Base-by-base conservation (phyloP, 2,797 vertebrate species). In the Sylvilagus floridanus region DNA sequence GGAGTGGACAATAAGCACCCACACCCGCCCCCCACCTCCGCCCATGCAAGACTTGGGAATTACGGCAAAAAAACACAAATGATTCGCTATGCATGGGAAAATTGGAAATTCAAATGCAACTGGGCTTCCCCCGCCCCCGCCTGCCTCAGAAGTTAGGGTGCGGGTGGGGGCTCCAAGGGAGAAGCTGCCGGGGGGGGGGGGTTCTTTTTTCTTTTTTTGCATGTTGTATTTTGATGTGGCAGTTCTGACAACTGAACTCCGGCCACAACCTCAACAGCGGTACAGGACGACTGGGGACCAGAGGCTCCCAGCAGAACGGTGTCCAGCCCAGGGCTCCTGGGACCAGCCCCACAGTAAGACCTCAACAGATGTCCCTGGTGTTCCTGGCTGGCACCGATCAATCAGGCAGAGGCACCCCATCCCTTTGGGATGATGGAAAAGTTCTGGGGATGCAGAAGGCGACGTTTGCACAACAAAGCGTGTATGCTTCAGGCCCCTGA, bases 251-350 rank as follows among this genome's bases (percentile, higher is more conserved):
- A 37, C 19, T 3, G 16, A 28, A 12, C 32, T 22, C 30, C 14
- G 42, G 19, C 47, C 32, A 42, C 30, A 81, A 28, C 5, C 42
- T 73, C 47, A 72, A 28, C 1, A 13, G 37, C 1, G 5, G 2
- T 26, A 7, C 32, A 30, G 37, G 47, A 47, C 0, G 0, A 13
- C 62, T 12, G 30, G 9, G 60, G n/a, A 37, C 17, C 5, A 1
- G 22, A 66, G 13, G 50, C 79, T 35, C 28, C 63, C 68, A 13
- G 54, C 7, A 19, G 54, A 54, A 63, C 13, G 28, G 37, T 57
- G 54, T 66, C n/a, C 0, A 8, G 24, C 54, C 77, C 28, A 8
- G 11, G 54, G 4, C 13, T 21, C 54, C 54, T 17, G 54, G 54
- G 14, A 88, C 54, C 54, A 5, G 17, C 60, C 83, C 12, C 2